Conservation (phyloP, 1,140 invertebrate genomes). For the Anthonomus grandis region DNA sequence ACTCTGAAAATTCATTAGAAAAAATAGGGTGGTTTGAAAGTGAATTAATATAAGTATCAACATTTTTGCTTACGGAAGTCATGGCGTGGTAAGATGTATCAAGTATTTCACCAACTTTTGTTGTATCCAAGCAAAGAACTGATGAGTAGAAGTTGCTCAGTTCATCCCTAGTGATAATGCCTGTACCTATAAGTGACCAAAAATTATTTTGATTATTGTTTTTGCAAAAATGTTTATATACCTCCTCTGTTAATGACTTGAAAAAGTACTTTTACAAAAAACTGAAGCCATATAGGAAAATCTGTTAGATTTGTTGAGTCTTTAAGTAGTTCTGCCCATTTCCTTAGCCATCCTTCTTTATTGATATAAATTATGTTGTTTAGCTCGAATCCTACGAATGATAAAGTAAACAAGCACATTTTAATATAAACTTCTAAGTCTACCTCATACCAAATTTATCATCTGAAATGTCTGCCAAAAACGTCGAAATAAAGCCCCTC, state of each 20-base stretch:
- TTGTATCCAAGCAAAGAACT: constrained; percentile 60
- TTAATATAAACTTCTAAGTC: constrained; percentile 17
- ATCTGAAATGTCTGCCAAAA: constrained; percentile 53
- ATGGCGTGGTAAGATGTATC: constrained; percentile 63
- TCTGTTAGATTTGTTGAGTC: constrained; percentile 56
- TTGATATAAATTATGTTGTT: constrained; percentile 47
- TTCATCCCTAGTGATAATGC: constrained; percentile 61
- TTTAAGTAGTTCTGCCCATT: constrained; percentile 59
- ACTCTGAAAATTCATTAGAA: constrained; percentile 54
- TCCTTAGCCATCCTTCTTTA: constrained; percentile 60
- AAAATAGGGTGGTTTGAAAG: neutral
- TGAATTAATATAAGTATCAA: constrained; percentile 5
- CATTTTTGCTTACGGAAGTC: constrained; percentile 64
- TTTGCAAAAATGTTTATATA: constrained; percentile 46
- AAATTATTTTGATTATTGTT: constrained; percentile 2
- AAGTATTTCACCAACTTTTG: constrained; percentile 60
- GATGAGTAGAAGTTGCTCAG: constrained; percentile 65
- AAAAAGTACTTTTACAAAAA: constrained; percentile 68
- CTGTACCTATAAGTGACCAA: constrained; percentile 52
- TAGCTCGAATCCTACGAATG: constrained; percentile 39
- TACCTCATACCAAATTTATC: constrained; percentile 42
- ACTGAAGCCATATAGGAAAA: constrained; percentile 67
- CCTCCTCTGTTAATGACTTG: constrained; percentile 66
- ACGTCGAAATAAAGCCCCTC: constrained; percentile 63
- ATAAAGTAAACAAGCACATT: neutral